Percentiles rank a stretch among this genome's conserved stretches.
phyloP scores from a whole-genome alignment of 1,140 invertebrate genomes.

The Platyura marginata region DNA sequence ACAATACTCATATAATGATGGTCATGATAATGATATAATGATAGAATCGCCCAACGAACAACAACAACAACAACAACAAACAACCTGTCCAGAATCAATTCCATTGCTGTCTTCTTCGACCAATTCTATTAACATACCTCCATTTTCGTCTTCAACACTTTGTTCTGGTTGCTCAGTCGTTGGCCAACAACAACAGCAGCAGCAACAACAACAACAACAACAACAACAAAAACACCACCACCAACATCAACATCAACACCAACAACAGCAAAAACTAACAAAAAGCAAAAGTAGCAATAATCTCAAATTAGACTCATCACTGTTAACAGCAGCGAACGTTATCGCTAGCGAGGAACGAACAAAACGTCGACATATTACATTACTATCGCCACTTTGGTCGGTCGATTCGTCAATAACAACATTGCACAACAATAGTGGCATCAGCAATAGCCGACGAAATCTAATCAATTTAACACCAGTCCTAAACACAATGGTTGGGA shows the following conservation, averaged over 20 bases:
- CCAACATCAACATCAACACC: too few relatives aligned
- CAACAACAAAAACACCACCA: too few relatives aligned
- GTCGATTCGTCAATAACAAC: neutral
- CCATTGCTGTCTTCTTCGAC: neutral
- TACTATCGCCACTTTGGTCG: too few relatives aligned
- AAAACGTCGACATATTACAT: too few relatives aligned
- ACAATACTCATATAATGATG: neutral
- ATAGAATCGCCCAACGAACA: neutral
- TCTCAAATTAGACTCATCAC: too few relatives aligned
- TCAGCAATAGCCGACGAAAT: neutral
- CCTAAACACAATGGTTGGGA: neutral
- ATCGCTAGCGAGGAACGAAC: too few relatives aligned
- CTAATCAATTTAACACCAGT: neutral
- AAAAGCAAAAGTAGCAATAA: too few relatives aligned
- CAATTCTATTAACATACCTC: neutral
- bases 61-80: neutral
- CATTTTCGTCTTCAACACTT: neutral
- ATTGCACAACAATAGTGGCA: neutral
- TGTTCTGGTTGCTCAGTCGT: neutral
- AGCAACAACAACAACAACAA: neutral
- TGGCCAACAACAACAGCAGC: neutral
- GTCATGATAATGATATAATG: neutral
- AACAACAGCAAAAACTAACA: too few relatives aligned
- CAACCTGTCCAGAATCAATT: neutral
- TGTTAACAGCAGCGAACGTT: too few relatives aligned